Evolutionary conservation across 2,113 vertebrate species (phyloP).

Genomic region (Dicaeum eximium): DNA sequence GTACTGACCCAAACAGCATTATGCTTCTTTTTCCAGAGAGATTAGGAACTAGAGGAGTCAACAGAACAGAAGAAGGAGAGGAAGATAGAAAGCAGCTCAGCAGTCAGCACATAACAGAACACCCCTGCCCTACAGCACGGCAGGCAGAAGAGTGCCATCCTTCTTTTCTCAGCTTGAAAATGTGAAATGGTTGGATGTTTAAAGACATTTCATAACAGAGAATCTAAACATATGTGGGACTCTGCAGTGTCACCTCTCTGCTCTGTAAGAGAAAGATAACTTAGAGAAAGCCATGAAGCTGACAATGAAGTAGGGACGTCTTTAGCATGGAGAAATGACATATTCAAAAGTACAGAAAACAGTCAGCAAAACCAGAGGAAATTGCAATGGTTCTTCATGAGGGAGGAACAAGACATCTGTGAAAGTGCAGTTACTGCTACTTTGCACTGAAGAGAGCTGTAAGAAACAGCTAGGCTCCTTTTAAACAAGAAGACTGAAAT

Average conservation of each 20-base stretch:
- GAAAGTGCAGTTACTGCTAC: not conserved
- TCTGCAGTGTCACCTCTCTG: not conserved
- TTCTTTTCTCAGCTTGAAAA: not conserved
- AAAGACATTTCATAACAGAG: not conserved
- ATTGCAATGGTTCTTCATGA: not conserved
- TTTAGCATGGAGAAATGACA: not conserved
- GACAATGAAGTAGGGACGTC: not conserved
- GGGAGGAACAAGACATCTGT: not conserved
- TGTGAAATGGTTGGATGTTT: not conserved
- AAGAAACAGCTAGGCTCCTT: not conserved
- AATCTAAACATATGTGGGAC: not conserved
- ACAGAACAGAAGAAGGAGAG: not conserved
- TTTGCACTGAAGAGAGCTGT: not conserved
- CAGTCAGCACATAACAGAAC: not conserved
- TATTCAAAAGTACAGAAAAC: not conserved
- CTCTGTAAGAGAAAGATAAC: not conserved
- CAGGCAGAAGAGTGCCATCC: not conserved
- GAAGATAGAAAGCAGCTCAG: not conserved
- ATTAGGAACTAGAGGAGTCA: not conserved
- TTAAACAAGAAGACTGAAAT: not conserved
- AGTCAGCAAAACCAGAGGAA: not conserved
- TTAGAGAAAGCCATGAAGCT: not conserved
- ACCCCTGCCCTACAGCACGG: not conserved
- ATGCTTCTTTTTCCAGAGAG: not conserved
- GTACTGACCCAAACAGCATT: not conserved